Evolutionary conservation across 2,113 vertebrate genomes (phyloP).

Genomic region (Nerophis ophidion): DNA sequence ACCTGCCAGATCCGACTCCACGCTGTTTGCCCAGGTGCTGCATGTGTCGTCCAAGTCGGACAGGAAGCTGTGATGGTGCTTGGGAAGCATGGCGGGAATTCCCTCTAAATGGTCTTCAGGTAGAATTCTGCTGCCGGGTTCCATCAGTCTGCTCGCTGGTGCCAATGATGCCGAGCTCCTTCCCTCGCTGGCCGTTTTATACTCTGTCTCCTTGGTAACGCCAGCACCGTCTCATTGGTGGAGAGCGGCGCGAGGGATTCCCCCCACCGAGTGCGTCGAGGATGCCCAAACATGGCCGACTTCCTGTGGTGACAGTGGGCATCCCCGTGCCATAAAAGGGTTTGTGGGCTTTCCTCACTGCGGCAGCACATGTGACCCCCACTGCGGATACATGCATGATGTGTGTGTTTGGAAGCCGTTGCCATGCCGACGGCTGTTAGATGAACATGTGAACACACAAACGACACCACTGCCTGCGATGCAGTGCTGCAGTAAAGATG

Average conservation of each 20-base stretch:
- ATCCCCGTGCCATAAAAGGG: conserved; percentile 83
- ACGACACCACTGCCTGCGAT: conserved; percentile 4
- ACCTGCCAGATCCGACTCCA: conserved; percentile 62
- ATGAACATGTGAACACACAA: background rate
- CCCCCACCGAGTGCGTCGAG: conserved; percentile 77
- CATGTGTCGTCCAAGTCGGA: conserved; percentile 65
- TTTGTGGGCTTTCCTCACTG: conserved; percentile 67
- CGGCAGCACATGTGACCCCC: conserved; percentile 27
- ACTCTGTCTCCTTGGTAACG: conserved; percentile 74
- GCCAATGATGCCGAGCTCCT: conserved; percentile 41
- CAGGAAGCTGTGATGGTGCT: conserved; percentile 63
- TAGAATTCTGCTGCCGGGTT: background rate
- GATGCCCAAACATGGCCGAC: conserved; percentile 84
- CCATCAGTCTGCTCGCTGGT: conserved; percentile 20
- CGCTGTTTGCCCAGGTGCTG: conserved; percentile 66
- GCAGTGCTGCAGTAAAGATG: conserved; percentile 12
- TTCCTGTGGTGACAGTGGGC: conserved; percentile 75
- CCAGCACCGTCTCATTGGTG: conserved; percentile 68
- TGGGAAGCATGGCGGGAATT: conserved; percentile 50
- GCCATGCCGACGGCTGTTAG: background rate
- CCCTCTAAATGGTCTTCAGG: background rate
- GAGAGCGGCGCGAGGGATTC: conserved; percentile 81
- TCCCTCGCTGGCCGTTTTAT: conserved; percentile 70
- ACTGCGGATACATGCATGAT: background rate
- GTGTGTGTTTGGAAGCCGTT: background rate